These are phyloP conservation scores for Erebia aethiops DNA, from an alignment of 2,888 invertebrate genomes.

Conservation along the genomic window DNA sequence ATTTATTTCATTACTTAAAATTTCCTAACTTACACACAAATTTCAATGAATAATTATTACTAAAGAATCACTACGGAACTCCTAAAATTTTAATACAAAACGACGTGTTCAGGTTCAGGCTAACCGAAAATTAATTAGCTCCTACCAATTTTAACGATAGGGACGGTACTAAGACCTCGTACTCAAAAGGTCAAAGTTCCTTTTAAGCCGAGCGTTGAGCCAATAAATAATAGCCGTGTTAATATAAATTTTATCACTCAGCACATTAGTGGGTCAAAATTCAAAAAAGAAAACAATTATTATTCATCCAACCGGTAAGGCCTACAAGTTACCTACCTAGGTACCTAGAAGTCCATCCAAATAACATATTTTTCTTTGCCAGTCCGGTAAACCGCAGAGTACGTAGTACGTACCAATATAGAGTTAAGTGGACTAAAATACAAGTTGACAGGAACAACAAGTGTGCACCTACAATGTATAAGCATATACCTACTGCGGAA, in stretches of 20 bases:
- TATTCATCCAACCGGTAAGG: background rate
- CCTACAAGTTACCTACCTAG: background rate
- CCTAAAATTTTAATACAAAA: background rate
- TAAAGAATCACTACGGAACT: too few species aligned
- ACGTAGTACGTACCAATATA: background rate
- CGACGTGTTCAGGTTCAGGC: background rate
- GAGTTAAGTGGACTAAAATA: background rate
- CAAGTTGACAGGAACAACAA: constrained; percentile 18
- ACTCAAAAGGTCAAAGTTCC: constrained; percentile 4
- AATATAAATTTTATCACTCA: background rate
- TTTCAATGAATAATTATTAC: background rate
- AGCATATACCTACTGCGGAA: constrained; percentile 8
- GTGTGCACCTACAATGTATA: constrained; percentile 35
- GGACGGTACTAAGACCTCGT: background rate
- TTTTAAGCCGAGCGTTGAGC: constrained; percentile 6
- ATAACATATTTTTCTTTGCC: background rate
- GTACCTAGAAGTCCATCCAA: background rate
- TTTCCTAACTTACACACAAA: too few species aligned
- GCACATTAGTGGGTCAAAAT: background rate
- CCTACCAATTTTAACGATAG: constrained; percentile 7
- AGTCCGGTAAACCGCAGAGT: background rate
- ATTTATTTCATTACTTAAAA: too few species aligned
- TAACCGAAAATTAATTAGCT: constrained; percentile 6
- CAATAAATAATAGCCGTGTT: background rate
- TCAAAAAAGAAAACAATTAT: too few species aligned